Percentiles rank a stretch among this genome's conserved stretches.
These are phyloP conservation scores for Thoracochromis brauschi DNA, from an alignment of 2,113 vertebrate species.

Conservation along the genomic window DNA sequence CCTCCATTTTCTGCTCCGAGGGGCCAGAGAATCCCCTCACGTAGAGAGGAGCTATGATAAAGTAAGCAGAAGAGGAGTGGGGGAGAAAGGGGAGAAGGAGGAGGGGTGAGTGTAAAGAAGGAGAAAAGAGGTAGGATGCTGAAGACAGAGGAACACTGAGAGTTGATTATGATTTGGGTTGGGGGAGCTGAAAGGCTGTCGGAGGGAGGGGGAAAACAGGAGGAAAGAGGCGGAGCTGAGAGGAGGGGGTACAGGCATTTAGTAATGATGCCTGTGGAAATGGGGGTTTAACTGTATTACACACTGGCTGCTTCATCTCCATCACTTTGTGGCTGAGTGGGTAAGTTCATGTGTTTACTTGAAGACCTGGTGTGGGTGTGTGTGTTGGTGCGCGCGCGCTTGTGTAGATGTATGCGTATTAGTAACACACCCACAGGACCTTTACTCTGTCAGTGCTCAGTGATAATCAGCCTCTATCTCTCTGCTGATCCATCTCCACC, in stretches of 20 bases:
- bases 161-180: neutral
- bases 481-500: conserved; percentile 52
- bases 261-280: conserved; percentile 19
- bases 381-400: neutral
- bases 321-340: conserved; percentile 40
- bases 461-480: conserved; percentile 64
- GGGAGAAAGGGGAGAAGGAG: neutral
- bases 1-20: conserved; percentile 70
- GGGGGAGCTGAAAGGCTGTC: neutral
- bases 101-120: neutral
- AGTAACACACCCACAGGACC: conserved; percentile 40
- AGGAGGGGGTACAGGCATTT: neutral
- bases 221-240: neutral
- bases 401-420: conserved; percentile 1
- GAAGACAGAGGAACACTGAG: neutral
- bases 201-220: neutral
- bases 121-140: neutral
- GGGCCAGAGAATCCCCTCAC: conserved; percentile 56
- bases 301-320: conserved; percentile 47
- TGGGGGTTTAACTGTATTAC: conserved; percentile 50
- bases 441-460: conserved; percentile 59
- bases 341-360: conserved; percentile 18
- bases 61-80: neutral
- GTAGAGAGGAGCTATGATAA: conserved; percentile 57
- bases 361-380: neutral